A percentile compares a stretch with the other conserved stretches of the same genome.
Conservation (phyloP, 64 coral and sea anemone genomes). For the Trachythela sp. region DNA sequence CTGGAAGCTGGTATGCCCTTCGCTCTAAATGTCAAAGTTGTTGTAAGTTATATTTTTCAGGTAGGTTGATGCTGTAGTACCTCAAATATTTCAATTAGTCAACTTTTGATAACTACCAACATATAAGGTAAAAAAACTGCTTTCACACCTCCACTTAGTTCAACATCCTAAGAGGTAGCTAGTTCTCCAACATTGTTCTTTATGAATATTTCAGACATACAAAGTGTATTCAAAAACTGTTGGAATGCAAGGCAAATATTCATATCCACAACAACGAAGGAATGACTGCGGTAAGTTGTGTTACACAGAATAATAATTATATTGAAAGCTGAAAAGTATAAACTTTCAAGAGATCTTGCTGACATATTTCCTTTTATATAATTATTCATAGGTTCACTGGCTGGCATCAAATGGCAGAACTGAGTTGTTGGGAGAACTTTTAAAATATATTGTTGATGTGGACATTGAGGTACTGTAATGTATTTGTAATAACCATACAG, state of each 20-base stretch:
- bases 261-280: slow-evolving; percentile 58
- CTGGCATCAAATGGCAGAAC: slow-evolving; percentile 8
- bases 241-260: slow-evolving; percentile 62
- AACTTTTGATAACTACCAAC: too few relatives aligned
- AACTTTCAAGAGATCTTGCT: background rate
- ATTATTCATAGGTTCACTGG: background rate
- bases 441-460: slow-evolving; percentile 9
- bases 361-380: background rate
- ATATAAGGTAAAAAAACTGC: too few relatives aligned
- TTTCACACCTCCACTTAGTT: too few relatives aligned
- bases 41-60: too few relatives aligned
- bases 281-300: slow-evolving; percentile 54
- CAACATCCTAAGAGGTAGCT: too few relatives aligned
- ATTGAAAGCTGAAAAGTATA: background rate
- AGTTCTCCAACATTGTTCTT: background rate
- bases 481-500: background rate
- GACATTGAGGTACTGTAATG: slow-evolving; percentile 26
- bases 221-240: slow-evolving; percentile 59
- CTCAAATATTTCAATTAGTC: too few relatives aligned
- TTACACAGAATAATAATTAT: background rate
- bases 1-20: too few relatives aligned
- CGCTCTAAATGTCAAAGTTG: too few relatives aligned
- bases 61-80: too few relatives aligned
- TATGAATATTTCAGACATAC: slow-evolving; percentile 40
- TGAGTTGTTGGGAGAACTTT: background rate